Percentiles rank a stretch among this genome's conserved stretches.
Evolutionary conservation across 2,888 invertebrate genomes (phyloP).

Genomic region (Pemphredon lugubris): DNA sequence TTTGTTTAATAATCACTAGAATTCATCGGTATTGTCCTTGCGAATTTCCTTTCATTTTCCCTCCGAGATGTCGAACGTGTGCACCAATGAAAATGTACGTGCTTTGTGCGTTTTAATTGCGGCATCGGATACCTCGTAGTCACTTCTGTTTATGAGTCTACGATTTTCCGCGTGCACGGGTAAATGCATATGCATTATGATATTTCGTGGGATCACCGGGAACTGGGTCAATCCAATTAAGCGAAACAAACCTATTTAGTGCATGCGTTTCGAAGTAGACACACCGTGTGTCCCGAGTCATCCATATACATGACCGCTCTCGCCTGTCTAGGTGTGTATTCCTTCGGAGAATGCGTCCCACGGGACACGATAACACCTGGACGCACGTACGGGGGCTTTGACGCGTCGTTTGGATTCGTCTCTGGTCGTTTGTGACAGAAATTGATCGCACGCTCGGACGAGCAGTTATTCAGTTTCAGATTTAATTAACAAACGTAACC

Average conservation of each 20-base stretch:
- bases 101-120: too few species aligned
- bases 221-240: conserved; percentile 67
- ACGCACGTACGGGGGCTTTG: too few species aligned
- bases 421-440: too few species aligned
- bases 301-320: conserved; percentile 62
- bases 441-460: too few species aligned
- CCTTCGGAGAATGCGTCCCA: conserved; percentile 37
- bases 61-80: too few species aligned
- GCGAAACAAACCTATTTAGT: conserved; percentile 66
- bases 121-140: neutral
- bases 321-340: conserved; percentile 43
- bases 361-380: conserved; percentile 6
- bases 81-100: too few species aligned
- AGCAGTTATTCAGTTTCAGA: too few species aligned
- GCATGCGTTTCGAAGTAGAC: conserved; percentile 37
- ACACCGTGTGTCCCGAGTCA: conserved; percentile 28
- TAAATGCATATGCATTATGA: conserved; percentile 57
- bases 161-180: conserved; percentile 12
- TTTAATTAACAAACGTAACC: too few species aligned
- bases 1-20: too few species aligned
- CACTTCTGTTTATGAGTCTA: neutral
- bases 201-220: conserved; percentile 34
- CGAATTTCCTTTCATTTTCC: too few species aligned
- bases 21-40: too few species aligned
- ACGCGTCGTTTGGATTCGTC: too few species aligned